Conservation (phyloP, 2,797 vertebrate genomes). For the Rhinogobio ventralis region DNA sequence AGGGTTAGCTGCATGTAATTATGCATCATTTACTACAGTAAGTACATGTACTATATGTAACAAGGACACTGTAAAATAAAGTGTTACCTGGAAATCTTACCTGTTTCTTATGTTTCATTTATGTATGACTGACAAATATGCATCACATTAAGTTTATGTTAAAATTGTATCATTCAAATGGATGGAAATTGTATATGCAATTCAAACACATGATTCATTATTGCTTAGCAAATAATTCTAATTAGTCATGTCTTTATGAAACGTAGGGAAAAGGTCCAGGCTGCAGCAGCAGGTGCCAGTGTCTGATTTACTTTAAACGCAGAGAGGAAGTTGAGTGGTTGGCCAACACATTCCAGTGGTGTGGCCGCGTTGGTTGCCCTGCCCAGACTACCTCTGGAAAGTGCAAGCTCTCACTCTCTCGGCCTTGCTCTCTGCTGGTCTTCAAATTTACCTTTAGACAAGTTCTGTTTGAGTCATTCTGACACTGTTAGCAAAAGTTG, state of each 20-base stretch:
- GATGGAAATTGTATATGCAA: neutral
- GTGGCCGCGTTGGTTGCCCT: slow-evolving; percentile 41
- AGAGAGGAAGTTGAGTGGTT: slow-evolving; percentile 75
- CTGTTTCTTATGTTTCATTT: neutral
- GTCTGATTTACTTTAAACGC: slow-evolving; percentile 72
- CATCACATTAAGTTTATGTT: neutral
- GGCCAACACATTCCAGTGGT: slow-evolving; percentile 76
- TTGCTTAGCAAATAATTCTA: neutral
- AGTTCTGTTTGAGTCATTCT: slow-evolving; percentile 72
- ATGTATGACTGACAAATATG: neutral
- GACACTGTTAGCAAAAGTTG: slow-evolving; percentile 71
- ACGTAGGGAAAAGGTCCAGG: slow-evolving; percentile 29
- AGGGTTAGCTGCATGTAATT: too few species aligned
- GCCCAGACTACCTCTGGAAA: slow-evolving; percentile 54
- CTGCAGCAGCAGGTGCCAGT: slow-evolving; percentile 70
- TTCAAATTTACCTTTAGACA: slow-evolving; percentile 76
- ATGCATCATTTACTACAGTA: too few species aligned
- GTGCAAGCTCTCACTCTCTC: slow-evolving; percentile 67
- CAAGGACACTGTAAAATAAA: too few species aligned
- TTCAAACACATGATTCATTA: neutral
- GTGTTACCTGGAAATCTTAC: neutral
- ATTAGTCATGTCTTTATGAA: neutral
- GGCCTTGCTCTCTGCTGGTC: slow-evolving; percentile 30
- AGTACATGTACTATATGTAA: too few species aligned
- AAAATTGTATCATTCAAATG: neutral